Conservation (phyloP, 2,797 vertebrate species). For the Limosa lapponica region DNA sequence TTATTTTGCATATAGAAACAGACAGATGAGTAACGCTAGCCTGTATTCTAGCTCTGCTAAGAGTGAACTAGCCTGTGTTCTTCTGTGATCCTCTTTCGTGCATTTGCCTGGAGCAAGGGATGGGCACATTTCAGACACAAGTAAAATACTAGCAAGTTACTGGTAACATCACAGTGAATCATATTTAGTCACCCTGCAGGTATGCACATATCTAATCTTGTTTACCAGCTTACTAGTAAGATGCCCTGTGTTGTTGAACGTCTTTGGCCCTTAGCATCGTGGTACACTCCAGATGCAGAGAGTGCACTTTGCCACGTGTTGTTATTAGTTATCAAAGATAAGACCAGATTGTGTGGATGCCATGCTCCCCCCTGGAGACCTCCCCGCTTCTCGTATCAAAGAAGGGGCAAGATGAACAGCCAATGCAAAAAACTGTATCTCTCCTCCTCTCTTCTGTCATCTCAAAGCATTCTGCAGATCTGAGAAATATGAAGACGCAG, state of each 20-base stretch:
- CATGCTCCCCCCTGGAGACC: neutral
- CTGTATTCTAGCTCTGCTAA: neutral
- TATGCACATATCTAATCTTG: slow-evolving; percentile 7
- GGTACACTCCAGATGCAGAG: neutral
- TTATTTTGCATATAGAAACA: neutral
- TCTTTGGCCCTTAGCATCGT: neutral
- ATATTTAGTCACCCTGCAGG: slow-evolving; percentile 4
- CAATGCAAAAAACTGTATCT: neutral
- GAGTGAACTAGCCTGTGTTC: neutral
- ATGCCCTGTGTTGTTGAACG: neutral
- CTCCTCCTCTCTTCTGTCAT: neutral
- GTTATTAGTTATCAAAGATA: neutral
- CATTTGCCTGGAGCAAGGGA: neutral
- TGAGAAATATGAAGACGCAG: neutral
- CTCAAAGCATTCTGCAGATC: neutral
- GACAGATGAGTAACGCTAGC: neutral
- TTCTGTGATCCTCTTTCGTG: neutral
- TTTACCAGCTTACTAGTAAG: neutral
- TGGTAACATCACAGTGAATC: slow-evolving; percentile 12
- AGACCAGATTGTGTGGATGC: neutral
- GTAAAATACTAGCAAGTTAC: neutral
- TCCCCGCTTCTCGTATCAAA: neutral
- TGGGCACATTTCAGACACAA: slow-evolving; percentile 9
- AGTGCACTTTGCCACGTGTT: neutral
- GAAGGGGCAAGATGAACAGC: neutral